A percentile compares a stretch with the other conserved stretches of the same genome.
These are phyloP conservation scores for Merodon equestris DNA, from an alignment of 2,888 invertebrate genomes.

Conservation along the genomic window DNA sequence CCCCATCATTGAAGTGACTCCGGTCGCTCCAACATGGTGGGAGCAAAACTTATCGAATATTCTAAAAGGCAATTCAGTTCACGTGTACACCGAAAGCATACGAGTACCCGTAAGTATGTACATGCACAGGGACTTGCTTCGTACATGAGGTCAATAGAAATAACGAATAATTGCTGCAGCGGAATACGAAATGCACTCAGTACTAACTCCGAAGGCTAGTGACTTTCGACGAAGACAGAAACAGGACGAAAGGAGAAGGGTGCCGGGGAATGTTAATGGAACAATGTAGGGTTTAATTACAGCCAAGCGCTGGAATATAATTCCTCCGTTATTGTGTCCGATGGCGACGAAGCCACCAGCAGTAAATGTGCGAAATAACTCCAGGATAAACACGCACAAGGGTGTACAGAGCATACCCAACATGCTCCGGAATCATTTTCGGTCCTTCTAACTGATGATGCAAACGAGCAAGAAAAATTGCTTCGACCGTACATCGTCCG, in stretches of 20 bases:
- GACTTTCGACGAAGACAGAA: conserved; percentile 30
- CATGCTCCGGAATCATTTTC: conserved; percentile 35
- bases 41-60: conserved; percentile 41
- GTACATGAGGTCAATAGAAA: conserved; percentile 55
- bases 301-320: conserved; percentile 36
- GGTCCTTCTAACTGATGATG: conserved; percentile 43
- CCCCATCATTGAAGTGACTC: neutral
- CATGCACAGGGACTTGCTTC: neutral
- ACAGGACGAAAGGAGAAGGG: neutral
- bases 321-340: conserved; percentile 46
- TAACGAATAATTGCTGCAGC: conserved; percentile 61
- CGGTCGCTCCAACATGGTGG: conserved; percentile 20
- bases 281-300: conserved; percentile 67
- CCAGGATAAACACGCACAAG: conserved; percentile 9
- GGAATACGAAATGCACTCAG: conserved; percentile 46
- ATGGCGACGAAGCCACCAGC: neutral
- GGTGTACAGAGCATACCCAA: neutral
- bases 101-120: neutral
- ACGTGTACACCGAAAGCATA: conserved; percentile 4
- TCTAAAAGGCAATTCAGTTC: conserved; percentile 54
- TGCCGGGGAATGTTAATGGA: conserved; percentile 56
- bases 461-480: too few species aligned
- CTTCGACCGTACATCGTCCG: too few species aligned
- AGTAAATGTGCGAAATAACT: neutral
- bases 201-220: conserved; percentile 20